Evolutionary conservation across 37 sponge, comb jelly and placozoan genomes (phyloP), one percentile per base, ranked within the genome.

Genomic region (Chondrosia reniformis): DNA sequence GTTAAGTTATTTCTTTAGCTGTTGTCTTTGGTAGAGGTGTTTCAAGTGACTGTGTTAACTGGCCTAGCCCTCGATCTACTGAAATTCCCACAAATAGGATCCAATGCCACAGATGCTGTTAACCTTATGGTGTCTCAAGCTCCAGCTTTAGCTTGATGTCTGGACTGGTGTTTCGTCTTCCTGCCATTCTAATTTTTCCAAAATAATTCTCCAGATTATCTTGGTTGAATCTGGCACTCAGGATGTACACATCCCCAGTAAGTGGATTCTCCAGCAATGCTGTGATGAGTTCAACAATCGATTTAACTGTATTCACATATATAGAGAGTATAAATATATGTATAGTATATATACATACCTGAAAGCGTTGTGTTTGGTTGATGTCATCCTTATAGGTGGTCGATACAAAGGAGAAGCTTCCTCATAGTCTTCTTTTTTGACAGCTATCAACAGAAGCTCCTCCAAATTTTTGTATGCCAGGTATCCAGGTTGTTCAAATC

Each of bases 401-500:
- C 15, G 52, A 49, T 49, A 49, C 52, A 49, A 49, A 49, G 15
- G 10, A 49, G 52, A 49, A 49, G 52, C 52, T 49, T 49, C 52
- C 52, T 49, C 52, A 42, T 75, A 75, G 15, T 75, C 76, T 45
- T 44, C 10, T 36, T 44, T 13, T 12, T 8, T 57, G 42, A 43
- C 49, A 43, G 45, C 27, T 43, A 22, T 49, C 52, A 49, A 49
- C 52, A 49, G 52, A 49, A 49, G 52, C 52, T 49, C 52, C 52
- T 49, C 52, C 52, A 49, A 49, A 49, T 49, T 49, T 49, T 15
- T 19, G 52, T 49, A 49, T 49, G 52, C 52, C 52, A 49, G 10
- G 52, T 49, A 49, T 49, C 52, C 52, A 49, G 52, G 52, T 49
- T 82, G 83, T n/a, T 74, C 52, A 82, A 82, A 82, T 1, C 64